Base-by-base conservation (phyloP, 1,140 invertebrate genomes). In the Scaptodrosophila lebanonensis region DNA sequence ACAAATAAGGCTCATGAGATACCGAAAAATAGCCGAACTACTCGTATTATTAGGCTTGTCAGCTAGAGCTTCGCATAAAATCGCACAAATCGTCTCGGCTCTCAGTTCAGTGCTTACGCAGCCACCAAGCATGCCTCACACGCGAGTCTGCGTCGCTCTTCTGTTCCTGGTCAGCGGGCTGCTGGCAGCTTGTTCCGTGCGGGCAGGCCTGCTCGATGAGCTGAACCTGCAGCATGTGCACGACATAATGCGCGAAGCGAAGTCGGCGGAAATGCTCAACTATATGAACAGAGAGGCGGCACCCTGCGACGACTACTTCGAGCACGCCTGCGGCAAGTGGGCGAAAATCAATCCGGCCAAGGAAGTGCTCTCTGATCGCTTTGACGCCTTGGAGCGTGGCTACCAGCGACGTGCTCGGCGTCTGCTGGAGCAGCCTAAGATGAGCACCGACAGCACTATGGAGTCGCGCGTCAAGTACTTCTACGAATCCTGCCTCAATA, bases 261-360 rank as follows among this genome's bases (percentile, higher is more conserved):
- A 85, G 49, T 62, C 83, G 7, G 83, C 83, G 3, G 77, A 67
- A 25, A 85, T 85, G 57, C 47, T 40, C 2, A 72, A 66, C 38
- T 83, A 63, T 11, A 69, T 85, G 16, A 35, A 70, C 4, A 2
- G 11, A 0, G 9, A 47, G 0, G 89, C 91, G 1, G 86, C 91
- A 66, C 93, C 94, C 0, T 95, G 94, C 59, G 88, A 93, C 25
- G 91, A 95, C 75, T 95, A 94, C 83, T 95, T 94, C 66, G 53
- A 88, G 16, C 92, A 91, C 59, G 88, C 91, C 1, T 93, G 92
- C 60, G 91, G 92, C 3, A 88, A 87, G 13, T 92, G 90, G 85
- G 64, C 45, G 1, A n/a, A 42, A 2, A 76, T 85, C 8, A 69
- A 69, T 36, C 72, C 72, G 9, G 76, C 76, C n/a, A 61, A 3